Percentiles rank a stretch among this genome's conserved stretches.
These are phyloP conservation scores for Sebastes hubbsi DNA, from an alignment of 2,797 vertebrate species.

Conservation along the genomic window DNA sequence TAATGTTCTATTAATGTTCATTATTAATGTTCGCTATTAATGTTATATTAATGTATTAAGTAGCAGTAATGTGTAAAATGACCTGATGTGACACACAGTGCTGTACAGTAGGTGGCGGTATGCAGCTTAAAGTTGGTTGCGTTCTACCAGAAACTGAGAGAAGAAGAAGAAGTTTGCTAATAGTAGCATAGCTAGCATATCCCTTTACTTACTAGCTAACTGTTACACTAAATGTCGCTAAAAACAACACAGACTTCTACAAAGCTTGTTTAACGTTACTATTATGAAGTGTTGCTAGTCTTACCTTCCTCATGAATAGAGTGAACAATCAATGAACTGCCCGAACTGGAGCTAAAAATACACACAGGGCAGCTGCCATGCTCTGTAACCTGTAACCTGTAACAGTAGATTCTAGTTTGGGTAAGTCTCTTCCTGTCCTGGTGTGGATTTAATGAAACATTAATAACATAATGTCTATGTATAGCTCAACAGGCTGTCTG, in stretches of 20 bases:
- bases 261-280: background rate
- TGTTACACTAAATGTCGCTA: background rate
- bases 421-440: constrained; percentile 42
- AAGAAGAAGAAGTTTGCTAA: too few species aligned
- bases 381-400: background rate
- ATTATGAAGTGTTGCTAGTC: background rate
- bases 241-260: background rate
- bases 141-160: too few species aligned
- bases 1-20: too few species aligned
- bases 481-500: background rate
- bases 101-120: too few species aligned
- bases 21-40: too few species aligned
- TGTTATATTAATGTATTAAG: too few species aligned
- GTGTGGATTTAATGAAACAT: background rate
- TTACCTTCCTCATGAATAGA: background rate
- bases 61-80: too few species aligned
- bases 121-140: too few species aligned
- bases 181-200: background rate
- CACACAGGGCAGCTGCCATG: constrained; percentile 17
- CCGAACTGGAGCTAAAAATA: constrained; percentile 68
- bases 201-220: background rate
- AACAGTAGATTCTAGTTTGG: constrained; percentile 15
- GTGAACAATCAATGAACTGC: background rate
- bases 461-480: background rate
- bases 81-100: too few species aligned